These are phyloP conservation scores for Uloborus diversus DNA, from an alignment of 1,140 invertebrate species.

Conservation along the genomic window DNA sequence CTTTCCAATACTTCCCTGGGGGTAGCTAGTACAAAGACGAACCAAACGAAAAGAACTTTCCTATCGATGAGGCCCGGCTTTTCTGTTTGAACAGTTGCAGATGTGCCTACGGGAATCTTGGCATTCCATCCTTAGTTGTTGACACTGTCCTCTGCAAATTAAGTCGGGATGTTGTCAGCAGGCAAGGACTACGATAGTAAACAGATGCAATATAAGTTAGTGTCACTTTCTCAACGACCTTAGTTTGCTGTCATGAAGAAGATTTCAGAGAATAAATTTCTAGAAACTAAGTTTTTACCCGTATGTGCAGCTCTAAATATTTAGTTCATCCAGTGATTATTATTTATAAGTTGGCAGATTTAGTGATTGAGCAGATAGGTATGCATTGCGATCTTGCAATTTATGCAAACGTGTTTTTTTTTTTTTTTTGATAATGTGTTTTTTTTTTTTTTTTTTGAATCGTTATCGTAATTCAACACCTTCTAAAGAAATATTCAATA, in stretches of 20 bases:
- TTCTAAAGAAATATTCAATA: too few relatives aligned
- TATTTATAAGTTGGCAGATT: too few relatives aligned
- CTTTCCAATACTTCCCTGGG: slow-evolving; percentile 52
- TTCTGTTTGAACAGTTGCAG: slow-evolving; percentile 54
- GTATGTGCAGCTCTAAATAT: too few relatives aligned
- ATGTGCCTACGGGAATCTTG: slow-evolving; percentile 32
- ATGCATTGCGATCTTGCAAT: too few relatives aligned
- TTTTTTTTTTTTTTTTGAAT: too few relatives aligned
- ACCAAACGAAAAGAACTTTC: slow-evolving; percentile 24
- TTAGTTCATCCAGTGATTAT: too few relatives aligned
- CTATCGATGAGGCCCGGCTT: slow-evolving; percentile 17
- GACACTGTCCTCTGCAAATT: slow-evolving; percentile 53
- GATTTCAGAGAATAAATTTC: slow-evolving; percentile 14
- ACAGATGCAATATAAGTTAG: slow-evolving; percentile 47
- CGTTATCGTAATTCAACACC: too few relatives aligned
- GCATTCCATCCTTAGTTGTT: slow-evolving; percentile 34
- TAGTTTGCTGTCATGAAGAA: not conserved
- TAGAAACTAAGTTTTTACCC: slow-evolving; percentile 37
- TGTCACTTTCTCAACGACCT: not conserved
- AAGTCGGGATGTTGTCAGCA: slow-evolving; percentile 32
- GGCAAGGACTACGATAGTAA: slow-evolving; percentile 1
- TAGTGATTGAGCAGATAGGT: too few relatives aligned
- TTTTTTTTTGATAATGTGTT: too few relatives aligned
- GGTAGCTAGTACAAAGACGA: slow-evolving; percentile 21
- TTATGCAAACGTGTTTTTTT: too few relatives aligned